These are phyloP conservation scores for Trachops cirrhosus DNA, from an alignment of 2,797 vertebrate species.

Conservation along the genomic window DNA sequence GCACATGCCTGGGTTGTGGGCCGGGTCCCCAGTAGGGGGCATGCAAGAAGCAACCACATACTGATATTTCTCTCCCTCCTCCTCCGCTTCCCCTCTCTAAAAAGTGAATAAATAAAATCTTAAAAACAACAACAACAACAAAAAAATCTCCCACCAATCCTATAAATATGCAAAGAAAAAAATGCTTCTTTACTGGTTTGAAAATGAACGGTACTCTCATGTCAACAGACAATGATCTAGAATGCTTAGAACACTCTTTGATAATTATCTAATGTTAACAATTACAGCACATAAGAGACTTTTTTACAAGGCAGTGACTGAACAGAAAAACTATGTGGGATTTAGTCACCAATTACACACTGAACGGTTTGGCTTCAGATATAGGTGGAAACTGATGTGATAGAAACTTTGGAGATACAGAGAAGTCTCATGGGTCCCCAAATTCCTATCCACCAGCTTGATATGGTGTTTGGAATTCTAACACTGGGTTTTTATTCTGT, in stretches of 20 bases:
- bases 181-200: not conserved
- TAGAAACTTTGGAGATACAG: not conserved
- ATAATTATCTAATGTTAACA: constrained; percentile 19
- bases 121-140: no score
- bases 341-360: not conserved
- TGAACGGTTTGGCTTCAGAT: not conserved
- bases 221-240: not conserved
- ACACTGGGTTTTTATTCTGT: not conserved
- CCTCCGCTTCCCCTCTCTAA: no score
- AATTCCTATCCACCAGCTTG: not conserved
- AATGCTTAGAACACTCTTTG: not conserved
- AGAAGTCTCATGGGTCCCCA: not conserved
- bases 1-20: no score
- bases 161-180: not conserved
- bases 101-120: no score
- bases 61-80: no score
- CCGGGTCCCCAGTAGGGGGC: no score
- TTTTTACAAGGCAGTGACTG: not conserved
- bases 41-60: no score
- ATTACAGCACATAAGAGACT: not conserved
- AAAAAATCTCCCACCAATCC: not conserved
- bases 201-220: constrained; percentile 10
- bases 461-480: not conserved
- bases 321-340: not conserved
- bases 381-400: not conserved